Percentiles rank a stretch among this genome's conserved stretches.
Conservation (phyloP, 2,113 vertebrate species). For the Petroica traversi region DNA sequence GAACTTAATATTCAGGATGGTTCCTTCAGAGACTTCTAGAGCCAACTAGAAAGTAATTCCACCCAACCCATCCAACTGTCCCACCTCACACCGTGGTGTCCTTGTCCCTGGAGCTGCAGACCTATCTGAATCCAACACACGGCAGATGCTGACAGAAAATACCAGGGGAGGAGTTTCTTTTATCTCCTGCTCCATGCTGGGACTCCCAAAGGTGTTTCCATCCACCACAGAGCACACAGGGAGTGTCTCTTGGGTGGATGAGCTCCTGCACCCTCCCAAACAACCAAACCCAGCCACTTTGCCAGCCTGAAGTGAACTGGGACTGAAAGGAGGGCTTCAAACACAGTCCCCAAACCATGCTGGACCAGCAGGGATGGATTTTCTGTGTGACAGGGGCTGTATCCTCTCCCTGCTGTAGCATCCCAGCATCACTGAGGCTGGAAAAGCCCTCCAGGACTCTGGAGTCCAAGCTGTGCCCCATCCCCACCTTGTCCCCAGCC, state of each 20-base stretch:
- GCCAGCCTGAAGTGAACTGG: no score
- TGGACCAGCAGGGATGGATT: background rate
- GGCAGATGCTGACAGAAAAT: background rate
- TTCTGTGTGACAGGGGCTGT: background rate
- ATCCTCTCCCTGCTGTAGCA: background rate
- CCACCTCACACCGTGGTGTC: accelerated
- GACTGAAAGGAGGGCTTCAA: background rate
- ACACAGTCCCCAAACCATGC: background rate
- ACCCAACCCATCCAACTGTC: background rate
- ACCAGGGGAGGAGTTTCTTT: background rate
- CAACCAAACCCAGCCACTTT: background rate
- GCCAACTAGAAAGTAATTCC: background rate
- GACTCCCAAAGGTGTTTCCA: background rate
- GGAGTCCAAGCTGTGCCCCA: background rate
- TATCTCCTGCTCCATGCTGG: background rate
- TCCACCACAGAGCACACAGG: background rate
- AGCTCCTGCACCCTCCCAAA: background rate
- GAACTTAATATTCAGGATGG: background rate
- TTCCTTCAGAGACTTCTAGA: background rate
- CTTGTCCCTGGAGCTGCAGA: background rate
- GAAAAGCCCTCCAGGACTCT: background rate
- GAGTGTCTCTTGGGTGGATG: accelerated
- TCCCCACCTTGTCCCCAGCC: background rate
- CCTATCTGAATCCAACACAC: background rate
- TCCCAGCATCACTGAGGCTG: background rate